These are phyloP conservation scores for Melinaea marsaeus DNA, from an alignment of 2,888 invertebrate species.

Conservation along the genomic window DNA sequence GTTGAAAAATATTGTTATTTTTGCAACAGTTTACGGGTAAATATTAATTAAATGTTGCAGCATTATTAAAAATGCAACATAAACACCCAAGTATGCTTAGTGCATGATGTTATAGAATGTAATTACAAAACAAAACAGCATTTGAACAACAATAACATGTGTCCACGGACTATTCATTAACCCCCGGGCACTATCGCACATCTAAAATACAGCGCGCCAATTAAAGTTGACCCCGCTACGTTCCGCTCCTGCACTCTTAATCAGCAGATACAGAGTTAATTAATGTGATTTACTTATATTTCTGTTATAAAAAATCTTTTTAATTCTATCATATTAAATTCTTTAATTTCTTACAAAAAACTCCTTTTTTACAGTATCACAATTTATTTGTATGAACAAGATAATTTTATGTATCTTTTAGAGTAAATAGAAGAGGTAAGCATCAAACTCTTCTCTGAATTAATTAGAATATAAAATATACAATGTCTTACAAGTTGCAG, in stretches of 20 bases:
- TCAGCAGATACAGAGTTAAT: constrained; percentile 74
- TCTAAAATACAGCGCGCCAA: constrained; percentile 69
- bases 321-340: neutral
- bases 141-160: constrained; percentile 59
- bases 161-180: constrained; percentile 73
- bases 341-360: no score
- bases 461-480: constrained; percentile 24
- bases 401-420: neutral
- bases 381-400: neutral
- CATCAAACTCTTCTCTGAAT: constrained; percentile 14
- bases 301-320: constrained; percentile 46
- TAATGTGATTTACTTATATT: constrained; percentile 71
- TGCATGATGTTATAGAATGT: constrained; percentile 37
- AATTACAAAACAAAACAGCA: constrained; percentile 62
- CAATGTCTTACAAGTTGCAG: constrained; percentile 29
- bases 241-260: constrained; percentile 73
- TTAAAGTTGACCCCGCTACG: constrained; percentile 70
- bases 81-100: constrained; percentile 8
- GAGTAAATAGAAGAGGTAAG: constrained; percentile 1
- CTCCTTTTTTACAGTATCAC: no score
- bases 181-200: constrained; percentile 59
- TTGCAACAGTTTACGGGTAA: neutral
- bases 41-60: neutral
- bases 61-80: constrained; percentile 12
- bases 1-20: no score